phyloP scores from a whole-genome alignment of 2,797 vertebrate species.

The Anas acuta region DNA sequence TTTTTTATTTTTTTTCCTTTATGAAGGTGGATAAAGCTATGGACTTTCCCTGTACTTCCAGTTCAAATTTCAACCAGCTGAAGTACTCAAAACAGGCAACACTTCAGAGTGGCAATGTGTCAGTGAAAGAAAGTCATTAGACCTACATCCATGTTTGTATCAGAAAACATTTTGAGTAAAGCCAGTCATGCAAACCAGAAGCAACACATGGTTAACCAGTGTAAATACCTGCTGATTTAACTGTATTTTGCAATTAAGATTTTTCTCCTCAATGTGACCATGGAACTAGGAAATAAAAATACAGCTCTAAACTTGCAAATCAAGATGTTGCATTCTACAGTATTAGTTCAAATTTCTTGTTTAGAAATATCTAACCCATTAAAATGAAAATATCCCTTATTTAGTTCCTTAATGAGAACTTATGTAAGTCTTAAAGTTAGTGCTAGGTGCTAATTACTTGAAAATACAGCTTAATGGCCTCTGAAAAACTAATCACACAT shows the following conservation, averaged over 20 bases:
- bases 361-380: not conserved
- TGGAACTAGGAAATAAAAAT: not conserved
- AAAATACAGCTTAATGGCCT: not conserved
- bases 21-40: not conserved
- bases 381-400: not conserved
- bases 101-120: not conserved
- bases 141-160: not conserved
- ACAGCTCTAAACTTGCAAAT: not conserved
- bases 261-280: not conserved
- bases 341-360: not conserved
- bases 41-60: not conserved
- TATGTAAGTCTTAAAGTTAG: not conserved
- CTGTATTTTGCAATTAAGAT: not conserved
- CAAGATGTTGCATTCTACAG: not conserved
- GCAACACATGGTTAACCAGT: not conserved
- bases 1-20: not conserved
- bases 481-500: not conserved
- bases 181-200: not conserved
- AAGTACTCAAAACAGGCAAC: not conserved
- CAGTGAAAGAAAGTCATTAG: not conserved
- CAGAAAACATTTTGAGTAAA: not conserved
- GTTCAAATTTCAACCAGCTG: not conserved
- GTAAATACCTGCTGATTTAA: not conserved
- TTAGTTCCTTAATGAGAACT: not conserved
- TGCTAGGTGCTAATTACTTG: not conserved